Evolutionary conservation across 2,888 invertebrate genomes (phyloP), one percentile per base, ranked within the genome.

Genomic region (Theristus sp.): DNA sequence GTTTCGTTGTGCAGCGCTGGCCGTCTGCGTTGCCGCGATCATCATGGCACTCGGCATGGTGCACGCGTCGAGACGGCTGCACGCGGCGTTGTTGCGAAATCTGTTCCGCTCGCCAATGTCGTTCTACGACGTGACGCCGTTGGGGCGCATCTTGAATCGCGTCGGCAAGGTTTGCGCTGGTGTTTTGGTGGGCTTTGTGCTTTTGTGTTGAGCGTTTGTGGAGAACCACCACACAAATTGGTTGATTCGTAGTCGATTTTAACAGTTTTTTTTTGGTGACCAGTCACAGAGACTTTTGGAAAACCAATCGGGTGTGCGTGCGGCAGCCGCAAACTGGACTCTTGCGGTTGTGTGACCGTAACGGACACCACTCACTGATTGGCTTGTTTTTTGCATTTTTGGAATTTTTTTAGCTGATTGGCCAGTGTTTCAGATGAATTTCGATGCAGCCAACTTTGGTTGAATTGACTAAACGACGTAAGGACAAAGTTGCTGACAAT

Each of bases 51-150:
- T 73, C n/a, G 75, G 72, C 49, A 76, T 77, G 67, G 70, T 76
- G 2, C 58, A 58, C 25, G 74, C 74, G 47, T 72, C 73, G 2
- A 61, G 65, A n/a, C 62, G 54, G 17, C 61, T 74, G 28, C 74
- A 71, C 66, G 27, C 57, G 38, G 59, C 63, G 20, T 65, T 77
- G 58, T 66, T 77, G 17, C 59, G 61, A 17, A 69, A 69, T 56
- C 68, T 76, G 13, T 65, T 76, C 49, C 70, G 68, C 38, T 69
- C 69, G 67, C 67, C 73, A 58, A 69, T 75, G 74, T 65, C 71
- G 3, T 76, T 77, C 67, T 77, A 75, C 60, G 77, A 77, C 64
- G 68, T 70, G 17, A 77, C 74, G n/a, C 76, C 76, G 13, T 66
- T 71, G 20, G 78, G 78, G 28, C 68, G 76, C 46, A 71, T 78